Evolutionary conservation across 2,888 invertebrate genomes (phyloP).

Genomic region (Lomographa bimaculata): DNA sequence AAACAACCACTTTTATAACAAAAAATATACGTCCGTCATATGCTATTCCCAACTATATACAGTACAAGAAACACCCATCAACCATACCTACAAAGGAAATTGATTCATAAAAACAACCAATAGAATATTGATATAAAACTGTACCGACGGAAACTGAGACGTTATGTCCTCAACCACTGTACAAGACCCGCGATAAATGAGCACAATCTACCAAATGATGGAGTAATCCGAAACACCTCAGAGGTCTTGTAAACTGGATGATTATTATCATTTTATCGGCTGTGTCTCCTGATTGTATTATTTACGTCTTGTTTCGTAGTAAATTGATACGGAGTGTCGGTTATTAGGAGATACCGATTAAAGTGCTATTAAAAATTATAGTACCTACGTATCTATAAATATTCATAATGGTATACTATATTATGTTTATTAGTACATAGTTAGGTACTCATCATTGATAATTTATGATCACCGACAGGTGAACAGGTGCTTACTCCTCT

Average conservation of each 20-base stretch:
- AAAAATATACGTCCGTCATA: too few species aligned
- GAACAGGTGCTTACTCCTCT: too few species aligned
- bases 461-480: too few species aligned
- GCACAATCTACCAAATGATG: constrained; percentile 12
- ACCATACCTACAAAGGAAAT: constrained; percentile 28
- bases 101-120: constrained; percentile 35
- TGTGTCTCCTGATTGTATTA: constrained; percentile 20
- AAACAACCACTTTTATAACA: too few species aligned
- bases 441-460: too few species aligned
- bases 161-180: constrained; percentile 26
- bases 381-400: too few species aligned
- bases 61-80: constrained; percentile 13
- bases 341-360: too few species aligned
- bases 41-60: constrained; percentile 1
- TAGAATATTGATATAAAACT: constrained; percentile 32
- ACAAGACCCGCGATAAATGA: constrained; percentile 27
- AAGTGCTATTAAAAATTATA: too few species aligned
- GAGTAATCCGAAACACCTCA: constrained; percentile 8
- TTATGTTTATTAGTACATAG: too few species aligned
- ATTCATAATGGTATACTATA: too few species aligned
- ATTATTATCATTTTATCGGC: constrained; percentile 19
- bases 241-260: constrained; percentile 13
- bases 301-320: constrained; percentile 10
- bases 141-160: constrained; percentile 36
- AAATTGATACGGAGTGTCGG: constrained; percentile 6